Evolutionary conservation across 1,140 invertebrate genomes (phyloP).

Genomic region (Drosophila setifemur): DNA sequence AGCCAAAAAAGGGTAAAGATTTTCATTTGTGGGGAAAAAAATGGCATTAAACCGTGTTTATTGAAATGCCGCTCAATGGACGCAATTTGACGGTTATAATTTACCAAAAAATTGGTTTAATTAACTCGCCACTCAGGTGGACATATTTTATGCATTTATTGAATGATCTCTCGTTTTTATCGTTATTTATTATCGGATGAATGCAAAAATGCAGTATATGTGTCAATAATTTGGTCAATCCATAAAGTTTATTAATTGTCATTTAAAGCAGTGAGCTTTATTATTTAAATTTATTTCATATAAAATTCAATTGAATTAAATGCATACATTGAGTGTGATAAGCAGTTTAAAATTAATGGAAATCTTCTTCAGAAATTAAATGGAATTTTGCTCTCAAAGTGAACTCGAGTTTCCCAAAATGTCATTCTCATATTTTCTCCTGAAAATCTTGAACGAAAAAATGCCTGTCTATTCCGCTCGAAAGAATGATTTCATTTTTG

Average conservation of each 20-base stretch:
- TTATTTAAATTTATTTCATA: too few species aligned
- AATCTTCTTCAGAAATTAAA: too few species aligned
- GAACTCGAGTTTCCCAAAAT: too few species aligned
- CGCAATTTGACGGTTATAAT: slow-evolving; percentile 17
- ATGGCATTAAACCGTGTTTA: neutral
- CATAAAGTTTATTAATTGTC: slow-evolving; percentile 1
- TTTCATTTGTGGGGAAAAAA: neutral
- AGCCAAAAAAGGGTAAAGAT: neutral
- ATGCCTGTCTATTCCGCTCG: too few species aligned
- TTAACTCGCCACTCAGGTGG: slow-evolving; percentile 23
- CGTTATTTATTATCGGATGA: slow-evolving; percentile 10
- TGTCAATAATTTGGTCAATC: slow-evolving; percentile 5
- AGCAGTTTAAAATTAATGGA: too few species aligned
- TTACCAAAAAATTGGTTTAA: slow-evolving; percentile 3
- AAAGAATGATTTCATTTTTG: neutral
- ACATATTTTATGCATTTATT: slow-evolving; percentile 35
- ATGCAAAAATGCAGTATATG: slow-evolving; percentile 16
- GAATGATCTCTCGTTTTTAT: neutral
- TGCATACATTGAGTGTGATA: too few species aligned
- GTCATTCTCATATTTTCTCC: too few species aligned
- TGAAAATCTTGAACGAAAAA: too few species aligned
- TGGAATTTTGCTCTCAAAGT: too few species aligned
- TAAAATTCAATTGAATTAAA: too few species aligned
- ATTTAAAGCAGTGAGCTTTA: too few species aligned
- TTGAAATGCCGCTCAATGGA: slow-evolving; percentile 25